phyloP scores from a whole-genome alignment of 1,140 invertebrate species.

The Rhopalosiphum maidis region DNA sequence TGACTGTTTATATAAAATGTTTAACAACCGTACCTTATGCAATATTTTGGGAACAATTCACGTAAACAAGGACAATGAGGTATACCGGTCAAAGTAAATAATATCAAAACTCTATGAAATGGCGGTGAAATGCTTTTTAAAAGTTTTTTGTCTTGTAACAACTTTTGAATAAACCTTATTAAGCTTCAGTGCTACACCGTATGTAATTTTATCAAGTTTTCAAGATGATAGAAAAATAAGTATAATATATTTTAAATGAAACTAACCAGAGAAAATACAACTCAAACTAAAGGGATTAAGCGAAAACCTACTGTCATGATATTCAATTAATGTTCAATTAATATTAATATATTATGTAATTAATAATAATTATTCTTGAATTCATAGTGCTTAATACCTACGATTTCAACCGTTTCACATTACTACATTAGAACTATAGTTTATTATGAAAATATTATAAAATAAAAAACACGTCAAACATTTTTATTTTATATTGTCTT shows the following conservation, averaged over 20 bases:
- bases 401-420: neutral
- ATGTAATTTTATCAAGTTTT: neutral
- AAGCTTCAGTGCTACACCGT: neutral
- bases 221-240: neutral
- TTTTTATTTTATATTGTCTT: neutral
- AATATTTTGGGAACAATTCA: constrained; percentile 44
- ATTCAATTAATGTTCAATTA: constrained; percentile 30
- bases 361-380: neutral
- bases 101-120: neutral
- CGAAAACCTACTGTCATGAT: neutral
- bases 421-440: neutral
- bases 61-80: neutral
- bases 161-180: neutral
- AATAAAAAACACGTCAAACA: neutral
- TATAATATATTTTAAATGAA: neutral
- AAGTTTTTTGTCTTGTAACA: neutral
- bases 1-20: neutral
- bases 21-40: neutral
- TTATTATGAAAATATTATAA: neutral
- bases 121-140: neutral
- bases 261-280: neutral
- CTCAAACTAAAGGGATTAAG: neutral
- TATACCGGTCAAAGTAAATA: neutral
- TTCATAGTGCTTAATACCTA: too few relatives aligned
- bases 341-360: neutral